Percentiles rank a stretch among this genome's conserved stretches.
phyloP scores from a whole-genome alignment of 1,140 invertebrate species.

The Drosophila sp. region DNA sequence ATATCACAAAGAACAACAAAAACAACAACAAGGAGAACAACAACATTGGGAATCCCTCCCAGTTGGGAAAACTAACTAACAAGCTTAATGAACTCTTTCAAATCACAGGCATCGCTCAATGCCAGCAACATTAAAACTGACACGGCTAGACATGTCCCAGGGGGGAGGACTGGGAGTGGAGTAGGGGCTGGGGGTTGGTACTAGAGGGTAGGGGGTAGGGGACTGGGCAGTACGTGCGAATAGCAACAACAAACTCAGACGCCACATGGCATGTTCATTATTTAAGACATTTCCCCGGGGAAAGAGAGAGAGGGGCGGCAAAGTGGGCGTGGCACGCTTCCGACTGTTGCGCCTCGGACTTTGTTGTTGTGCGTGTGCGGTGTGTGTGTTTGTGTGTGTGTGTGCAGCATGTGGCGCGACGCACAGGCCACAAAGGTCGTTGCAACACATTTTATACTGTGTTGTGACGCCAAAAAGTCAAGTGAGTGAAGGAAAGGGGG shows the following conservation, averaged over 20 bases:
- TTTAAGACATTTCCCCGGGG: slow-evolving; percentile 28
- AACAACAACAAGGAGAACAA: neutral
- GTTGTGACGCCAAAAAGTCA: slow-evolving; percentile 71
- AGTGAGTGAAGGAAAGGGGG: slow-evolving; percentile 26
- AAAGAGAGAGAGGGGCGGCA: neutral
- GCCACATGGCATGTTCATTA: slow-evolving; percentile 64
- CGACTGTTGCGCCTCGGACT: slow-evolving; percentile 60
- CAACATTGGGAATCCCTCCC: slow-evolving; percentile 16
- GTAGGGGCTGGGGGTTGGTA: neutral
- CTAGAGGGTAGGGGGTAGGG: neutral
- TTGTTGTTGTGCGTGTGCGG: slow-evolving; percentile 41
- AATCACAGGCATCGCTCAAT: slow-evolving; percentile 78
- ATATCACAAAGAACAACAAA: neutral
- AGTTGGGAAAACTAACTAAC: slow-evolving; percentile 55
- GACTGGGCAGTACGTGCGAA: slow-evolving; percentile 27
- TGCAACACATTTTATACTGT: slow-evolving; percentile 71
- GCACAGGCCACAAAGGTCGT: slow-evolving; percentile 73
- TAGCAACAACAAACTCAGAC: slow-evolving; percentile 39
- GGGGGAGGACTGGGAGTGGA: slow-evolving; percentile 12
- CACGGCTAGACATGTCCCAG: slow-evolving; percentile 40
- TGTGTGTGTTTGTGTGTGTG: slow-evolving; percentile 16
- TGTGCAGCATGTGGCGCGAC: slow-evolving; percentile 31
- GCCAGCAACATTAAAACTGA: slow-evolving; percentile 78
- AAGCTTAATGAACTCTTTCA: slow-evolving; percentile 79
- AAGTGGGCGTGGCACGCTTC: slow-evolving; percentile 48